Base-by-base conservation (phyloP, 2,888 invertebrate species). In the Parnassius apollo region DNA sequence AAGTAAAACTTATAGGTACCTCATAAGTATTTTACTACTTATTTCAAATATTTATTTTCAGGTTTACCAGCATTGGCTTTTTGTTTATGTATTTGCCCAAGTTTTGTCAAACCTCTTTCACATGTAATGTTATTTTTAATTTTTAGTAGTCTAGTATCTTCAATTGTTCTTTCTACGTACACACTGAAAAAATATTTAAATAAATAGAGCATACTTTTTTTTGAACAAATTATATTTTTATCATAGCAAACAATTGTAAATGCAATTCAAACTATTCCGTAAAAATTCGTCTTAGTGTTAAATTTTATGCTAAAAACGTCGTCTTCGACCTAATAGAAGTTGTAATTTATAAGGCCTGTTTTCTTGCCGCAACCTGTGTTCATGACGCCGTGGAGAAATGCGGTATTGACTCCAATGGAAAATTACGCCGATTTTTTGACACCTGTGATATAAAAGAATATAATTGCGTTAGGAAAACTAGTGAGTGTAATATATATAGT, bases 361-460 rank as follows among this genome's bases (percentile, higher is more conserved):
- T 81, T 65, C 66, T 73, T 42, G 87, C 90, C 3, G 87, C 82
- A 68, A 81, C 71, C 1, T 91, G 90, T 68, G 69, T 88, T 9
- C 90, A 91, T 54, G 77, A 78, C 57, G 74, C 65, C 0, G 60
- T 63, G 18, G 80, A 84, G 49, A 83, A 76, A 59, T 91, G 90
- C 65, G 90, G 86, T 0, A 62, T 73, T 0, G 69, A 82, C 52
- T 12, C 55, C 0, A 22, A 69, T 0, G 78, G 80, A 2, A 60
- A 65, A 0, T 44, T 68, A 2, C 77, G 90, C 2, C 66, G 83
- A 53, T 91, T 91, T 62, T 64, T 84, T 7, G 90, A 91, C 61
- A 67, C 75, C 0, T 91, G 90, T 65, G 90, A 90, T 56, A 75
- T 91, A n/a, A 65, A 77, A 61, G 89, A 90, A 62, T 89, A 75